phyloP scores from a whole-genome alignment of 2,113 vertebrate species.

The Delphinapterus leucas region DNA sequence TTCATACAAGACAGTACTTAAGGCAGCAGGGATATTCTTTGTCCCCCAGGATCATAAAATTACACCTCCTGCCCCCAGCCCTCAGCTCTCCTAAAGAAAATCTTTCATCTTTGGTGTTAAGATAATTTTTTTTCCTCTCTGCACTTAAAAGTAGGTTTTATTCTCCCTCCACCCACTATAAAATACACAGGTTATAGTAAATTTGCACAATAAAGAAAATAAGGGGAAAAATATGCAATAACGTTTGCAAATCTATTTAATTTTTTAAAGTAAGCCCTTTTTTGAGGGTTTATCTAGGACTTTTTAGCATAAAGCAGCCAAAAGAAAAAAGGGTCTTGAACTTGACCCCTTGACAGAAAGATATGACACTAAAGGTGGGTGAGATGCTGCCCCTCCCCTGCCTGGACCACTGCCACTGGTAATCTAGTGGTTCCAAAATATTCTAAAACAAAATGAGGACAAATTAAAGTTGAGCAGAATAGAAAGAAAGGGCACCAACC shows the following conservation, averaged over 20 bases:
- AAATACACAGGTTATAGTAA: not conserved
- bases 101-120: not conserved
- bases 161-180: not conserved
- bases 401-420: not conserved
- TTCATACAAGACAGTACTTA: not conserved
- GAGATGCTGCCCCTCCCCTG: not conserved
- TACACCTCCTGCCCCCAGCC: not conserved
- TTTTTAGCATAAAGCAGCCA: not conserved
- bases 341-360: not conserved
- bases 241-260: not conserved
- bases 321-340: not conserved
- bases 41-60: not conserved
- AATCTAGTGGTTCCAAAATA: not conserved
- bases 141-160: not conserved
- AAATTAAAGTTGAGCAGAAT: not conserved
- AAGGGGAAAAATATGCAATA: not conserved
- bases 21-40: not conserved
- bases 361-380: not conserved
- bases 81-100: not conserved
- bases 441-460: constrained; percentile 6
- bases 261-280: not conserved
- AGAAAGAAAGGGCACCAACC: not conserved
- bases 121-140: not conserved
- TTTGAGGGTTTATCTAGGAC: not conserved
- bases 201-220: not conserved